These are phyloP conservation scores for Epinotia demarniana DNA, from an alignment of 2,888 invertebrate species.

Conservation along the genomic window DNA sequence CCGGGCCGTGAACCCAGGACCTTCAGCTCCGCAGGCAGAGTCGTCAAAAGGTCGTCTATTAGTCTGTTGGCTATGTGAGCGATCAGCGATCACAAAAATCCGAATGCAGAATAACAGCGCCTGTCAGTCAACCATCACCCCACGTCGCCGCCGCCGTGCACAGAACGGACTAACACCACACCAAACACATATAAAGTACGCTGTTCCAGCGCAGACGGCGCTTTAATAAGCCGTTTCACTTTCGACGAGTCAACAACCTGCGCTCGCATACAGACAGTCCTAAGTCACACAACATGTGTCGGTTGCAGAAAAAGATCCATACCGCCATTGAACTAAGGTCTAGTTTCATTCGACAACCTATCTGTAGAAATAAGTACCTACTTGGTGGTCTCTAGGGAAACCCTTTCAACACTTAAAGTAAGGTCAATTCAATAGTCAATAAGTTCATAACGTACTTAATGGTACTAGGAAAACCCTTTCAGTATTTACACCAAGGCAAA, in stretches of 20 bases:
- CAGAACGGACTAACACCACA: background rate
- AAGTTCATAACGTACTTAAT: too few species aligned
- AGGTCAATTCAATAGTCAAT: too few species aligned
- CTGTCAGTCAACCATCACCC: slow-evolving; percentile 4
- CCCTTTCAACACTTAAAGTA: too few species aligned
- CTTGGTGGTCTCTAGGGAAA: background rate
- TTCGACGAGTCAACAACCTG: slow-evolving; percentile 23
- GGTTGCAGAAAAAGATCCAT: background rate
- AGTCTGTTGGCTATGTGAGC: too few species aligned
- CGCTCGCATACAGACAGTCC: background rate
- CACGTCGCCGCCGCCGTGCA: background rate
- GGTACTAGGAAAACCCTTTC: background rate
- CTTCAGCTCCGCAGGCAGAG: too few species aligned
- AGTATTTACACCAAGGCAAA: too few species aligned
- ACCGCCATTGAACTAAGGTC: background rate
- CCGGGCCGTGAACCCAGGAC: too few species aligned
- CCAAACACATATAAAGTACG: background rate
- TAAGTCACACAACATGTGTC: background rate
- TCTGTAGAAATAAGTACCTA: too few species aligned
- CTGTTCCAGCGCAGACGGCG: background rate
- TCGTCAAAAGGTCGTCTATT: too few species aligned
- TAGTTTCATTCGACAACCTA: background rate
- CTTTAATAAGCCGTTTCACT: slow-evolving; percentile 14
- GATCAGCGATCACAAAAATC: too few species aligned
- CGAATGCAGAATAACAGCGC: background rate